Evolutionary conservation across 2,888 invertebrate genomes (phyloP).

Genomic region (Aquatica leii): DNA sequence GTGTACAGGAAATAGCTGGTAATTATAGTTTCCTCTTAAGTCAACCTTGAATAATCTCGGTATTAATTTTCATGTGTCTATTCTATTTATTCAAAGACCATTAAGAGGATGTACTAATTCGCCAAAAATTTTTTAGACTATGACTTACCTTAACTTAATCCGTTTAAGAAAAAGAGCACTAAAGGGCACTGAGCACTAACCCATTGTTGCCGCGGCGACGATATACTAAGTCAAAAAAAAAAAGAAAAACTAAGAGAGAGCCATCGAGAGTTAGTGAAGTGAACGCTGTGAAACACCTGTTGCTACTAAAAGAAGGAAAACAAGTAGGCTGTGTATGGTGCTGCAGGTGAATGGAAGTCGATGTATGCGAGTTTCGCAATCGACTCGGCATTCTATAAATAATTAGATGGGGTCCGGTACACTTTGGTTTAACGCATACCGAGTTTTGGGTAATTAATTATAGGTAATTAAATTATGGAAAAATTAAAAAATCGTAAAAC

Average conservation of each 20-base stretch:
- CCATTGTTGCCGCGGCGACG: neutral
- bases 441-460: too few relatives aligned
- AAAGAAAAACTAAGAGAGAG: neutral
- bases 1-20: neutral
- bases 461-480: too few relatives aligned
- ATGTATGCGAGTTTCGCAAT: too few relatives aligned
- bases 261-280: slow-evolving; percentile 32
- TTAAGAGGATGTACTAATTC: too few relatives aligned
- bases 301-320: slow-evolving; percentile 45
- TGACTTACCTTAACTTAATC: too few relatives aligned
- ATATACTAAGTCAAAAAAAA: neutral
- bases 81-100: neutral
- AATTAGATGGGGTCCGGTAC: too few relatives aligned
- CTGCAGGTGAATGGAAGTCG: slow-evolving; percentile 45
- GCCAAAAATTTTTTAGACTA: too few relatives aligned
- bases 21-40: neutral
- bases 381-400: too few relatives aligned
- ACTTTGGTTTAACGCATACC: too few relatives aligned
- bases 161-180: too few relatives aligned
- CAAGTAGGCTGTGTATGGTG: slow-evolving; percentile 44
- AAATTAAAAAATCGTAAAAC: too few relatives aligned
- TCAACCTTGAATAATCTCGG: neutral
- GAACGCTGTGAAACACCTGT: slow-evolving; percentile 44
- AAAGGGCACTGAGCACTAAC: slow-evolving; percentile 4
- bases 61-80: neutral